These are phyloP conservation scores for Lysiphlebus fabarum DNA, from an alignment of 1,140 invertebrate genomes.

Conservation along the genomic window DNA sequence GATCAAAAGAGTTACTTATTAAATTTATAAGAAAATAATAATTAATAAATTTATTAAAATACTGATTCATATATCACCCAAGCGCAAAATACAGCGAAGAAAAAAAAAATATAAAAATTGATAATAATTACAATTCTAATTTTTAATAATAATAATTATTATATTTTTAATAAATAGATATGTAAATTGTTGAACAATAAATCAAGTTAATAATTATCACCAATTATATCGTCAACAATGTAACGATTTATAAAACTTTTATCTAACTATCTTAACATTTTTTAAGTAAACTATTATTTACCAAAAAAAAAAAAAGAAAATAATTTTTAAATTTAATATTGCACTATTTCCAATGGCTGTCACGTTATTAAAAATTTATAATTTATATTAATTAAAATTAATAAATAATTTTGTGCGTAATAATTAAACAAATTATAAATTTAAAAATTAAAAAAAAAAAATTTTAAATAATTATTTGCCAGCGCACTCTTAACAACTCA, in stretches of 20 bases:
- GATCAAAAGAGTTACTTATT: neutral
- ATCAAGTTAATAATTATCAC: constrained; percentile 18
- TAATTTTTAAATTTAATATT: too few species aligned
- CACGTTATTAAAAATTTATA: too few species aligned
- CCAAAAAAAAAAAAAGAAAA: too few species aligned
- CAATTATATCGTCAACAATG: constrained; percentile 11
- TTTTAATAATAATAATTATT: constrained; percentile 21
- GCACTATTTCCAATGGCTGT: too few species aligned
- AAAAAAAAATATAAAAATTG: constrained; percentile 13
- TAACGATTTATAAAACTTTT: constrained; percentile 12
- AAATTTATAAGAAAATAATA: neutral
- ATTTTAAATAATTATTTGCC: too few species aligned
- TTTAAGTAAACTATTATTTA: too few species aligned
- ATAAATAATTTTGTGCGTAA: too few species aligned
- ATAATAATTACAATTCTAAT: neutral
- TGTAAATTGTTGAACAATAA: constrained; percentile 1
- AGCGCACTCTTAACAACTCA: too few species aligned
- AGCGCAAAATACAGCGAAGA: constrained; percentile 1
- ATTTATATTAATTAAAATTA: too few species aligned
- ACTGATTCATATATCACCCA: constrained; percentile 3
- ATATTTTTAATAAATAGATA: constrained; percentile 13
- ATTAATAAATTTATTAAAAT: constrained; percentile 4
- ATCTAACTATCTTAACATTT: constrained; percentile 3
- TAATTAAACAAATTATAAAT: too few species aligned
- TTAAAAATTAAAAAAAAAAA: too few species aligned